Evolutionary conservation across 2,888 invertebrate species (phyloP), one percentile per base, ranked within the genome.

Genomic region (Troides aeacus): DNA sequence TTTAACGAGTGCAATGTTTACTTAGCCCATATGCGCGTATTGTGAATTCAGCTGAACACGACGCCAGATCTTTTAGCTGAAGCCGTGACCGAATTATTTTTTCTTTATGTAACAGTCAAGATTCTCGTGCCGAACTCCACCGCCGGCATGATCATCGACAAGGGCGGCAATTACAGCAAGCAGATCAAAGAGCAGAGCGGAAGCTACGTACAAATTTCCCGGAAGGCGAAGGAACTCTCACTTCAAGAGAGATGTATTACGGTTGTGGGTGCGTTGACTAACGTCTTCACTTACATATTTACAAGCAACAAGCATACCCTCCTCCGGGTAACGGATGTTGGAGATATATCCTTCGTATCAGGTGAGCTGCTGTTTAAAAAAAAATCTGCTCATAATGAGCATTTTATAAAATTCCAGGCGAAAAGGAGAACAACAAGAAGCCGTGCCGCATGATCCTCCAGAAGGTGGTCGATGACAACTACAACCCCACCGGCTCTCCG

Each of bases 131-230:
- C 98, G 75, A 99, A 98, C 90, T 98, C 98, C 66, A 98, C 98
- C 61, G 98, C 98, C 71, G 98, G 98, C 80, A 98, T 99, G 98
- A 98, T 99, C 78, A 99, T 99, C 84, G 98, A 98, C 81, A 99
- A 99, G 90, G 97, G 97, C 70, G 98, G 98, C 79, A 97, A 97
- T 92, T 98, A 97, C 87, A 99, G 99, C 83, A 99, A 98, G 89
- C 97, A 97, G 93, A 97, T 98, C 81, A 98, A 98, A 89, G 98
- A 98, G 88, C 96, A 96, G 84, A 98, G 97, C 84, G 97, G 98
- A 82, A 97, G 98, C 78, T 98, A 98, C 91, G 97, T 98, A 77
- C 98, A 98, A 94, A 98, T 98, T 84, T 98, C 98, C 82, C 98
- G 98, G 91, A 99, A 99, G 90, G 97, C 97, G 78, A 98, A 98